A percentile compares a stretch with the other conserved stretches of the same genome.
These are phyloP conservation scores for Smittia sp. DNA, from an alignment of 2,888 invertebrate genomes.

Conservation along the genomic window DNA sequence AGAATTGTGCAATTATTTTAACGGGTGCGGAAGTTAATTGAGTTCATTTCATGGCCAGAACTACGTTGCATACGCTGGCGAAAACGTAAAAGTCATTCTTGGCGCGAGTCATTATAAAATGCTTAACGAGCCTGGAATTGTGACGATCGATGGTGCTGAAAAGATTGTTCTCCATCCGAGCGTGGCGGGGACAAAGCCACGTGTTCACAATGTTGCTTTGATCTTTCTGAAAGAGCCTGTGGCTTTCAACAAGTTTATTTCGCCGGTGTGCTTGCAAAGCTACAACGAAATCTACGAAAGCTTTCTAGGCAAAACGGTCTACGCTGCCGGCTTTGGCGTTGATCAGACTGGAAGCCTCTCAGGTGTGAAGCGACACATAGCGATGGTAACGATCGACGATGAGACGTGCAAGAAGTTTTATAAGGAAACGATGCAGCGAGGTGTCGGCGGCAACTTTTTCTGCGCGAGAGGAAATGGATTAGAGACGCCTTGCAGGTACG, in stretches of 20 bases:
- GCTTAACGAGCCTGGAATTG: neutral
- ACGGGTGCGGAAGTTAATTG: neutral
- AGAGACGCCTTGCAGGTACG: constrained; percentile 17
- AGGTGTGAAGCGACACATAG: neutral
- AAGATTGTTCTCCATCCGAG: constrained; percentile 27
- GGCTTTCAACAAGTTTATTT: neutral
- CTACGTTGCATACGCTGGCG: constrained; percentile 9
- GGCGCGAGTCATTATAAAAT: constrained; percentile 19
- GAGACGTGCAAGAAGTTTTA: constrained; percentile 17
- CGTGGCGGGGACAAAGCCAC: constrained; percentile 22
- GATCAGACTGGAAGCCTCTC: constrained; percentile 13
- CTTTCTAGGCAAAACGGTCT: constrained; percentile 6
- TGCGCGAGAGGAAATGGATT: constrained; percentile 27
- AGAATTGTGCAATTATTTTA: neutral
- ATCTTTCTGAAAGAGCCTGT: neutral
- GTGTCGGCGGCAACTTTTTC: neutral
- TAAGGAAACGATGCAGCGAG: neutral
- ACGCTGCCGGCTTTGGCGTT: constrained; percentile 6
- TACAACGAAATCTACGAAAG: neutral
- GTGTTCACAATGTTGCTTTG: constrained; percentile 14
- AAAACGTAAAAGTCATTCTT: neutral
- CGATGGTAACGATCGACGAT: neutral
- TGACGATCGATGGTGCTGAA: neutral
- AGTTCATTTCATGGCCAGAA: neutral
- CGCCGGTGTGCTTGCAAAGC: constrained; percentile 7